phyloP scores from a whole-genome alignment of 2,797 vertebrate species.

The Alfaro cultratus region DNA sequence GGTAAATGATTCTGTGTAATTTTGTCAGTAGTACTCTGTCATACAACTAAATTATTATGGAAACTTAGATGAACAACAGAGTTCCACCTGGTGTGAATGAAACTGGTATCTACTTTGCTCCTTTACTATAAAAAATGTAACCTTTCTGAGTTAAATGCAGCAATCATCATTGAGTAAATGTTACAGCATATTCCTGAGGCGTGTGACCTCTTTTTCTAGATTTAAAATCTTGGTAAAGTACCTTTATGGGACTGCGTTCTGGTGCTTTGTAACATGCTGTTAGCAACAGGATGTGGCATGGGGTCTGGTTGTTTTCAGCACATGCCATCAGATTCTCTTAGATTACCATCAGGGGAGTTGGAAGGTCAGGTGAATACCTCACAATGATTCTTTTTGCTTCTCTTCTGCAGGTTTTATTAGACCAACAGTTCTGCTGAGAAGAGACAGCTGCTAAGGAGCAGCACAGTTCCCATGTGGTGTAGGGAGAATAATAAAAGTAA shows the following conservation, averaged over 20 bases:
- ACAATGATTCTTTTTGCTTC: neutral
- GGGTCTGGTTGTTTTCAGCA: neutral
- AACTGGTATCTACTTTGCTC: slow-evolving; percentile 2
- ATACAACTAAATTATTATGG: neutral
- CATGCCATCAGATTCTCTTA: slow-evolving; percentile 5
- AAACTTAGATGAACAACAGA: slow-evolving; percentile 18
- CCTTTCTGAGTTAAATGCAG: slow-evolving; percentile 19
- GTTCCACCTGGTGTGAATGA: slow-evolving; percentile 25
- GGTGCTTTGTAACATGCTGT: neutral
- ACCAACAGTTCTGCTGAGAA: neutral
- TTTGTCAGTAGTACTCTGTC: slow-evolving; percentile 12
- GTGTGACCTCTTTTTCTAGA: neutral
- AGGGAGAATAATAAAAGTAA: neutral
- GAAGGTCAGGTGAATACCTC: slow-evolving; percentile 1
- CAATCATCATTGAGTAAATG: slow-evolving; percentile 26
- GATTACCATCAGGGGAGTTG: neutral
- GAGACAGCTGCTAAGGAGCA: neutral
- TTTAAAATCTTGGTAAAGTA: neutral
- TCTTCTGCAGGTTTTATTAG: slow-evolving; percentile 2
- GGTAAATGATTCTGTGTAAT: slow-evolving; percentile 16
- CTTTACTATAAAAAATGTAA: slow-evolving; percentile 3
- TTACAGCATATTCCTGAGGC: slow-evolving; percentile 2
- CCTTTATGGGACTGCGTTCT: neutral
- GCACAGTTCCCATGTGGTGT: neutral
- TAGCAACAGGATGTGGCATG: neutral